phyloP scores from a whole-genome alignment of 2,888 invertebrate species.

The Eustalomyia histrio region DNA sequence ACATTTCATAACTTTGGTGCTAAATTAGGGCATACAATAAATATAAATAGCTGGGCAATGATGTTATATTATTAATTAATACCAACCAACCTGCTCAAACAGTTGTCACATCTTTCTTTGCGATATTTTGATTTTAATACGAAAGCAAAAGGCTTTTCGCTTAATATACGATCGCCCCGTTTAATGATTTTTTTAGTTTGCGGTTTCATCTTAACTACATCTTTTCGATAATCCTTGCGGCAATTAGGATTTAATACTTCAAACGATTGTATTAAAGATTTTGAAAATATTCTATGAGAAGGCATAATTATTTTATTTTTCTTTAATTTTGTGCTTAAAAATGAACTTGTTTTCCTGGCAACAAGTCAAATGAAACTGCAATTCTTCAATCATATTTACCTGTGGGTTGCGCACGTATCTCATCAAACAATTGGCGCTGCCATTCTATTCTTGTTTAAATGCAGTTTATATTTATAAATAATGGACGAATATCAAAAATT shows the following conservation, averaged over 20 bases:
- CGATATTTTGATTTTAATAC: conserved; percentile 86
- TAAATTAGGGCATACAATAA: conserved; percentile 72
- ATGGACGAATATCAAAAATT: background rate
- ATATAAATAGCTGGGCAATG: background rate
- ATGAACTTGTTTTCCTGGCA: conserved; percentile 47
- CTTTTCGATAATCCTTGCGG: conserved; percentile 10
- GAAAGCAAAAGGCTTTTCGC: conserved; percentile 88
- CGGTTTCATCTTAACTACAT: conserved; percentile 55
- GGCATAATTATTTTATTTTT: conserved; percentile 44
- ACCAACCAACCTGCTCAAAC: conserved; percentile 85
- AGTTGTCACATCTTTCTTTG: conserved; percentile 87
- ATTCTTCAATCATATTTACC: conserved; percentile 51
- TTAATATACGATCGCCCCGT: conserved; percentile 84
- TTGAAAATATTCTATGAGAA: conserved; percentile 52
- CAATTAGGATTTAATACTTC: conserved; percentile 30
- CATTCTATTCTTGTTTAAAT: conserved; percentile 32
- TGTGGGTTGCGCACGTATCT: conserved; percentile 46
- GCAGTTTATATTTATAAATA: conserved; percentile 51
- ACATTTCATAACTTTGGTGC: conserved; percentile 88
- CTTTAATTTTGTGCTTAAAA: background rate
- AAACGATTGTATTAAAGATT: conserved; percentile 45
- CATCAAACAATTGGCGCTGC: conserved; percentile 33
- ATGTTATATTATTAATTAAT: conserved; percentile 4
- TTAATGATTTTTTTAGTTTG: conserved; percentile 58
- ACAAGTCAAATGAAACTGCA: conserved; percentile 42